Base-by-base conservation (phyloP, 2,113 vertebrate genomes). In the Felis catus region DNA sequence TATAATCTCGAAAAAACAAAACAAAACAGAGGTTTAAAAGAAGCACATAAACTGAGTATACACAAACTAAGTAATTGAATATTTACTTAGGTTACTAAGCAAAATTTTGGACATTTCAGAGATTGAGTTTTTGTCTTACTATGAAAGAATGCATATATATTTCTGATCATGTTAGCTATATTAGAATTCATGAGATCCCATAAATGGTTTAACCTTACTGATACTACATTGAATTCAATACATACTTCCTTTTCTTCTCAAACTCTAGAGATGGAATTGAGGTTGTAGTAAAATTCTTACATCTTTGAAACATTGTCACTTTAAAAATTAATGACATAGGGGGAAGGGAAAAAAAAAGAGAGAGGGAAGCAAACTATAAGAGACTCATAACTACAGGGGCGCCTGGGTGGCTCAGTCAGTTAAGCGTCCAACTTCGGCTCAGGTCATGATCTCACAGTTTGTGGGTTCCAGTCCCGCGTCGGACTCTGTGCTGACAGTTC, bases 301-400 rank as follows among this genome's bases (percentile, higher is more conserved):
- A 71, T 97, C 68, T 82, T 76, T 95, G 63, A 88, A 95, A 84
- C 10, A 61, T 21, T 92, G 13, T 87, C n/a, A 93, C 29, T 91
- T 82, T 95, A 92, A 80, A 95, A 89, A 68, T 79, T 18, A 96
- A 94, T 88, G 21, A 61, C 19, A 61, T 61, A 61, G 58, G 58
- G 21, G 21, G 7, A 25, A 18, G 58, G 21, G 45, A 9, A 23
- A 25, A 61, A 61, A 61, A 61, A 61, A 61, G 14, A 53, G 53
- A 61, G 58, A 61, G 58, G 58, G 21, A 61, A 61, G 58, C 58
- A 61, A 61, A 61, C 58, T 23, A 23, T 23, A 23, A 61, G 58
- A 23, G 19, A 61, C 58, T 61, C 21, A 25, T 61, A 61, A 61
- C 7, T 61, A 61, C 8, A 61, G 58, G 23, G 58, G 45, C 45